Percentiles rank a stretch among this genome's conserved stretches.
Conservation (phyloP, 2,888 invertebrate species). For the Didymodactylos carnosus region DNA sequence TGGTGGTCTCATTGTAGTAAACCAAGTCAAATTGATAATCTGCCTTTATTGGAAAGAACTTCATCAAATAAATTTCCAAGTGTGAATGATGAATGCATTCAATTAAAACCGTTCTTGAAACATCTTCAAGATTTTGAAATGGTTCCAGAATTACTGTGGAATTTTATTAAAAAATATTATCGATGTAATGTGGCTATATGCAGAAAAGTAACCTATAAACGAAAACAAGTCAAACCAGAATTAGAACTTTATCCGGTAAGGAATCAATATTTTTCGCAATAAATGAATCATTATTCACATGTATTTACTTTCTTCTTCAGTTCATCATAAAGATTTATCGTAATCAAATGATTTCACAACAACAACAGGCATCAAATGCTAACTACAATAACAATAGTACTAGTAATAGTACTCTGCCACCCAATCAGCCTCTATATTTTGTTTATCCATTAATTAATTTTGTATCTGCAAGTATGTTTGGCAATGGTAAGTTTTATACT, state of each 20-base stretch:
- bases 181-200: neutral
- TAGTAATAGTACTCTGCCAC: neutral
- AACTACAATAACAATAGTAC: neutral
- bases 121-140: constrained; percentile 58
- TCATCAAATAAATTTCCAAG: constrained; percentile 41
- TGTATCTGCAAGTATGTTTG: neutral
- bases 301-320: neutral
- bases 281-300: no score
- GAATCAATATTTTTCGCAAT: no score
- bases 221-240: constrained; percentile 43
- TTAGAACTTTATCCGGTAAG: constrained; percentile 55
- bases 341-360: neutral
- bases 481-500: neutral
- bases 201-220: neutral
- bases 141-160: constrained; percentile 66
- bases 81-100: constrained; percentile 68
- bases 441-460: neutral
- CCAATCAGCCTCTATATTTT: no score
- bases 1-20: no score
- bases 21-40: neutral
- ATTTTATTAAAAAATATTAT: constrained; percentile 45
- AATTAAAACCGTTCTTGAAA: constrained; percentile 48
- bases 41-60: neutral
- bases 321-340: neutral
- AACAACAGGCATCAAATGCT: neutral